Evolutionary conservation across 2,113 vertebrate genomes (phyloP).

Genomic region (Microtus richardsoni): DNA sequence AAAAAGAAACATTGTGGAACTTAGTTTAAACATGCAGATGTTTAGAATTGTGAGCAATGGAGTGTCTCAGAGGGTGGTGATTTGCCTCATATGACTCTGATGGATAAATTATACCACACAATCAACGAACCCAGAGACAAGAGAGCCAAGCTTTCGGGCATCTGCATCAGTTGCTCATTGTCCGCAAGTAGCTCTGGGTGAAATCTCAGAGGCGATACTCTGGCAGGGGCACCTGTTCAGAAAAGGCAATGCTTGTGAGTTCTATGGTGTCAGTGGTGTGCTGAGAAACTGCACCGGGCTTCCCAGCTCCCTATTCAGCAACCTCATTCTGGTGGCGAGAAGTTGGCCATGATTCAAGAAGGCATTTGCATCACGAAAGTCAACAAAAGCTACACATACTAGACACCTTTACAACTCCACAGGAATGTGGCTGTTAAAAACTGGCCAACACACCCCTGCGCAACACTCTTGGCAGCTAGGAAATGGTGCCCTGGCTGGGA

Average conservation of each 20-base stretch:
- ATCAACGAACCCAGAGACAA: not conserved
- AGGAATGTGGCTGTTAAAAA: not conserved
- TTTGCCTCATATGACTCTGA: not conserved
- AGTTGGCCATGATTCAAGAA: not conserved
- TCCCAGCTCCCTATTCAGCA: not conserved
- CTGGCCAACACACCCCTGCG: not conserved
- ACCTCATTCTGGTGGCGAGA: not conserved
- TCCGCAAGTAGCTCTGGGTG: not conserved
- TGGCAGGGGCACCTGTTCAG: not conserved
- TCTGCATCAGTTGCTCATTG: not conserved
- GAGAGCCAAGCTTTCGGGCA: not conserved
- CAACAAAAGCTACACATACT: not conserved
- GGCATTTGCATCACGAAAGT: conserved; percentile 8
- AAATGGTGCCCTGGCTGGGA: not conserved
- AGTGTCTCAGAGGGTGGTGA: not conserved
- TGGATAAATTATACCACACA: not conserved
- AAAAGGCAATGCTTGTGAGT: not conserved
- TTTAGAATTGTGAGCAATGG: not conserved
- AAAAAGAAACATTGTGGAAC: conserved; percentile 17
- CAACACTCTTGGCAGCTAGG: not conserved
- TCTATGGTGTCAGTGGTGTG: not conserved
- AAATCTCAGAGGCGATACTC: not conserved
- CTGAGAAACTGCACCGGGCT: not conserved
- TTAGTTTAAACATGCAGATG: conserved; percentile 15
- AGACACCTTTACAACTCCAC: not conserved